These are phyloP conservation scores for Podarcis lilfordi DNA, from an alignment of 2,797 vertebrate species.

Conservation along the genomic window DNA sequence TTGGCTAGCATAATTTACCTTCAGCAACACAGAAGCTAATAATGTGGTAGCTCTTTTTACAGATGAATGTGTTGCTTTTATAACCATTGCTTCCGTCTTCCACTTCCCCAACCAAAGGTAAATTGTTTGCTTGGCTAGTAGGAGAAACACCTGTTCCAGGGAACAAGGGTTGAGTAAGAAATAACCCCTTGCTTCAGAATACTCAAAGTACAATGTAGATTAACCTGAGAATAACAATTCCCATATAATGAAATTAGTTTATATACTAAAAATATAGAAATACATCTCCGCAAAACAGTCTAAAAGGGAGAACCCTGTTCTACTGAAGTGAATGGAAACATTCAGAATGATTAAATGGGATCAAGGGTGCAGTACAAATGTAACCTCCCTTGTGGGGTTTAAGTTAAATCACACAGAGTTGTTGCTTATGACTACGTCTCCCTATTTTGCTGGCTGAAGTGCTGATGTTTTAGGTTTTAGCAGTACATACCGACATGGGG, in stretches of 20 bases:
- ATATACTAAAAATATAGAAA: not conserved
- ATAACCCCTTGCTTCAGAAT: not conserved
- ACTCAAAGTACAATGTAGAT: not conserved
- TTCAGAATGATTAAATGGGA: not conserved
- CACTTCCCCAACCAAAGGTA: not conserved
- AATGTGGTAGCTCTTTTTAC: constrained; percentile 51
- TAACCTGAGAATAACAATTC: not conserved
- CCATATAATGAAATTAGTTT: not conserved
- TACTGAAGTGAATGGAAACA: not conserved
- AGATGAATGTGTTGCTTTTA: constrained; percentile 39
- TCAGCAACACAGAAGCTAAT: constrained; percentile 8
- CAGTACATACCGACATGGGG: not conserved
- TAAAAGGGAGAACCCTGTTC: not conserved
- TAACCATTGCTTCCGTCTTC: not conserved
- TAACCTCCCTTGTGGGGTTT: not conserved
- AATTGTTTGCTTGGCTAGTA: not conserved
- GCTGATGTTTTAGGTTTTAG: not conserved
- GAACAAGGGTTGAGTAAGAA: not conserved
- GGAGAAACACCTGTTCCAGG: not conserved
- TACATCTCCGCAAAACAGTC: not conserved
- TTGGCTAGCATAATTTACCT: not conserved
- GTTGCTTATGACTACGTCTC: not conserved
- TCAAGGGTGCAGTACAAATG: not conserved
- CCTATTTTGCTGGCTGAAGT: not conserved
- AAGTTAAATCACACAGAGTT: not conserved